A percentile compares a stretch with the other conserved stretches of the same genome.
Evolutionary conservation across 2,797 vertebrate species (phyloP).

Genomic region (Tachyglossus aculeatus): DNA sequence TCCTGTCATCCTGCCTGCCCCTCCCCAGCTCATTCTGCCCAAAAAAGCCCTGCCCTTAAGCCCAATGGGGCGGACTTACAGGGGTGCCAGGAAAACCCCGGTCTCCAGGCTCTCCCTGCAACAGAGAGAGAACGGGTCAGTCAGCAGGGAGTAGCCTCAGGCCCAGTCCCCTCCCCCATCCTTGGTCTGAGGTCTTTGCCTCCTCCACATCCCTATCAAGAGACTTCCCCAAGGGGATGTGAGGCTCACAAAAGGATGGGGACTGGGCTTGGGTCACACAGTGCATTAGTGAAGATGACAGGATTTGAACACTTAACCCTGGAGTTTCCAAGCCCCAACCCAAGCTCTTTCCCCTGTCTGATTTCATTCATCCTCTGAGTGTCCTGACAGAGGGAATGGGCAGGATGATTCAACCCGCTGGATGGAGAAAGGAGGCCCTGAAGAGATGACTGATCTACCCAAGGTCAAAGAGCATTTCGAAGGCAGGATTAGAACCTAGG

Average conservation of each 20-base stretch:
- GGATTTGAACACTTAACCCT: neutral
- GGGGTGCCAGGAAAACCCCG: constrained; percentile 62
- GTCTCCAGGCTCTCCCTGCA: constrained; percentile 73
- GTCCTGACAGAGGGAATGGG: neutral
- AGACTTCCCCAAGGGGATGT: neutral
- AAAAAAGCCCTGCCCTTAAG: neutral
- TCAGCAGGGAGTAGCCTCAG: no score
- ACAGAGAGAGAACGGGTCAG: constrained; percentile 4
- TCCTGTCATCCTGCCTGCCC: accelerated
- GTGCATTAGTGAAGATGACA: no score
- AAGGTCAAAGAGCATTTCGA: neutral
- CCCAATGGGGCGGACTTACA: constrained; percentile 47
- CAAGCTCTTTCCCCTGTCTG: neutral
- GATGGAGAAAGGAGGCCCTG: neutral
- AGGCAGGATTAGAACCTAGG: neutral
- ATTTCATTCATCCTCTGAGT: no score
- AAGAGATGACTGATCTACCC: neutral
- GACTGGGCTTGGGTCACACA: neutral
- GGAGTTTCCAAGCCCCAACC: neutral
- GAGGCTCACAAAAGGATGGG: neutral
- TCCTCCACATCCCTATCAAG: neutral
- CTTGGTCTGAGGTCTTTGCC: neutral
- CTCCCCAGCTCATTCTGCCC: neutral
- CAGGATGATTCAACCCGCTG: neutral
- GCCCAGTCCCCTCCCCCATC: neutral